Evolutionary conservation across 2,888 invertebrate species (phyloP).

Genomic region (Dryobotodes eremita): DNA sequence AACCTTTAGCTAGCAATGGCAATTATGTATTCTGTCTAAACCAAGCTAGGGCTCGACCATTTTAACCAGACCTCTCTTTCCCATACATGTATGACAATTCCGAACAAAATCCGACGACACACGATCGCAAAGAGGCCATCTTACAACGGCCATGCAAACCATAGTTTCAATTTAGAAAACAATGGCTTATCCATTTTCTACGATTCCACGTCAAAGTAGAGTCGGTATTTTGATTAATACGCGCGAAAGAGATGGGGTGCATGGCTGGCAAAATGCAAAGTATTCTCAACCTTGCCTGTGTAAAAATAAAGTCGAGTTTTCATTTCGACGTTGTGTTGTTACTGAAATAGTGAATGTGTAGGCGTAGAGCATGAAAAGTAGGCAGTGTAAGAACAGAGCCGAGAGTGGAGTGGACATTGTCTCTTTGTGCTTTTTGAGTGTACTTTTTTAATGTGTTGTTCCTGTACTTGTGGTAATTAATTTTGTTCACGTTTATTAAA

Average conservation of each 20-base stretch:
- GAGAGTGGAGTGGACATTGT: slow-evolving; percentile 84
- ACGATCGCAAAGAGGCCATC: slow-evolving; percentile 73
- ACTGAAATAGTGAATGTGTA: slow-evolving; percentile 89
- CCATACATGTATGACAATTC: slow-evolving; percentile 66
- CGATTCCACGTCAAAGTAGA: slow-evolving; percentile 90
- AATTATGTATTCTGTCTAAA: slow-evolving; percentile 88
- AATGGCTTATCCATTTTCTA: slow-evolving; percentile 90
- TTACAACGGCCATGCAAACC: slow-evolving; percentile 80
- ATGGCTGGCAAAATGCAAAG: slow-evolving; percentile 67
- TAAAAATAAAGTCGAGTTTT: slow-evolving; percentile 79
- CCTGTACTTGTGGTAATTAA: slow-evolving; percentile 66
- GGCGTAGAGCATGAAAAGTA: slow-evolving; percentile 90
- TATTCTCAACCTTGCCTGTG: slow-evolving; percentile 76
- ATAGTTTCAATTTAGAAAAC: slow-evolving; percentile 90
- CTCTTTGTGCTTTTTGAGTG: slow-evolving; percentile 71
- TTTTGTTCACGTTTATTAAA: slow-evolving; percentile 60
- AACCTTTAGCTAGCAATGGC: slow-evolving; percentile 79
- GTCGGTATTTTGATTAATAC: slow-evolving; percentile 90
- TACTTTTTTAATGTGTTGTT: slow-evolving; percentile 64
- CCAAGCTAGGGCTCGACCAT: slow-evolving; percentile 77
- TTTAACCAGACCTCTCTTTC: slow-evolving; percentile 67
- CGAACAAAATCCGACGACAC: slow-evolving; percentile 46
- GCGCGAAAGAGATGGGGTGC: slow-evolving; percentile 89
- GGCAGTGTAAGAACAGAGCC: slow-evolving; percentile 87
- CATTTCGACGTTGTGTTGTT: slow-evolving; percentile 74